Percentiles rank a stretch among this genome's conserved stretches.
phyloP scores from a whole-genome alignment of 1,140 invertebrate species.

The Eumaeus atala region DNA sequence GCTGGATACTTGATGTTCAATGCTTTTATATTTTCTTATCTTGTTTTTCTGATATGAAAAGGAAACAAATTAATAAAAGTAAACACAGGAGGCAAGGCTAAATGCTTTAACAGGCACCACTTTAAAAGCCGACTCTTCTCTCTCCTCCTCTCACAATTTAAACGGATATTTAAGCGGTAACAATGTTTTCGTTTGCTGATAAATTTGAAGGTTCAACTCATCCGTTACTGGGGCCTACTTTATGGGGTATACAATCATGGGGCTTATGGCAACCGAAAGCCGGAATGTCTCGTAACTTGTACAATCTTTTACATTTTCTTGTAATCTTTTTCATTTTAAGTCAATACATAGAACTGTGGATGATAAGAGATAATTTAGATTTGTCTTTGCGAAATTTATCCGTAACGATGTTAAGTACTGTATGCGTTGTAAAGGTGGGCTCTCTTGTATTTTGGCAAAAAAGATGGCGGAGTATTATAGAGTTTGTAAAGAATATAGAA shows the following conservation, averaged over 20 bases:
- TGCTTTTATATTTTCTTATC: too few relatives aligned
- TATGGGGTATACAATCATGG: slow-evolving; percentile 42
- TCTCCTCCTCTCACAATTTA: neutral
- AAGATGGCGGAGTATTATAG: slow-evolving; percentile 40
- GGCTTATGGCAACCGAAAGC: slow-evolving; percentile 44
- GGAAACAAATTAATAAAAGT: neutral
- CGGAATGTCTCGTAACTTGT: slow-evolving; percentile 25
- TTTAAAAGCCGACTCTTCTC: neutral
- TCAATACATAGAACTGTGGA: slow-evolving; percentile 54
- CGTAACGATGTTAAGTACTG: slow-evolving; percentile 48
- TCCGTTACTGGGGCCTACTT: slow-evolving; percentile 45
- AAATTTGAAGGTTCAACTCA: slow-evolving; percentile 34
- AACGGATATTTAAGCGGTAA: neutral
- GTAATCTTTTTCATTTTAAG: slow-evolving; percentile 46
- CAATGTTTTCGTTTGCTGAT: neutral
- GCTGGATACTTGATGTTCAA: too few relatives aligned
- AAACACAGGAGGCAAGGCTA: neutral
- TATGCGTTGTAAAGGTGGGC: slow-evolving; percentile 47
- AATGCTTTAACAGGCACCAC: neutral
- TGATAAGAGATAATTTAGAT: slow-evolving; percentile 39
- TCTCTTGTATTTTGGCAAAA: slow-evolving; percentile 50
- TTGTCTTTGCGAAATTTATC: slow-evolving; percentile 49
- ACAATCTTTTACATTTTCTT: slow-evolving; percentile 37
- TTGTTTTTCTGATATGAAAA: too few relatives aligned
- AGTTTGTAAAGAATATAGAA: slow-evolving; percentile 44